Conservation (phyloP, 2,888 invertebrate genomes). For the Panorpa germanica region DNA sequence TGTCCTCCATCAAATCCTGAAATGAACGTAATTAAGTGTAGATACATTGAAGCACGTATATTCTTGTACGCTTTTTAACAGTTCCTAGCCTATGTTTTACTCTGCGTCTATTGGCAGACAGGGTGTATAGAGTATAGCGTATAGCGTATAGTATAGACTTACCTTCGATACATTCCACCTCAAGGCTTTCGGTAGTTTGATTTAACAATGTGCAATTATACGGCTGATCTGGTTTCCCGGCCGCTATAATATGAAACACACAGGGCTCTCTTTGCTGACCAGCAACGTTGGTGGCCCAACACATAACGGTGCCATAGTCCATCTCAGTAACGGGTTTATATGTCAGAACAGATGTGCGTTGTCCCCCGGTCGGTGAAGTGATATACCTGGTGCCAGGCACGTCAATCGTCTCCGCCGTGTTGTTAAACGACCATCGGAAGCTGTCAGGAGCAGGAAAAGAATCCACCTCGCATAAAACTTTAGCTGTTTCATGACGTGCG, state of each 20-base stretch:
- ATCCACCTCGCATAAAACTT: slow-evolving; percentile 67
- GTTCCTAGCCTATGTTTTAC: too few relatives aligned
- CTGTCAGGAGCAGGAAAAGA: slow-evolving; percentile 65
- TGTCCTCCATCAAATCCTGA: slow-evolving; percentile 56
- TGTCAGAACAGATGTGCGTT: slow-evolving; percentile 43
- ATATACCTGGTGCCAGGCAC: slow-evolving; percentile 49
- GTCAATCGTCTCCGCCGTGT: slow-evolving; percentile 64
- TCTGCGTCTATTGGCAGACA: too few relatives aligned
- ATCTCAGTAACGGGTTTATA: slow-evolving; percentile 58
- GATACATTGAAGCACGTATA: too few relatives aligned
- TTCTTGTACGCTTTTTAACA: too few relatives aligned
- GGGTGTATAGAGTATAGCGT: too few relatives aligned
- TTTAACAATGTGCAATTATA: slow-evolving; percentile 59
- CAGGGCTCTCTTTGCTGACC: slow-evolving; percentile 55
- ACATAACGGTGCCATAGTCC: slow-evolving; percentile 60
- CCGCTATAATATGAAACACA: slow-evolving; percentile 56
- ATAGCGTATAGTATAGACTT: slow-evolving; percentile 8
- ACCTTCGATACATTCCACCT: slow-evolving; percentile 50
- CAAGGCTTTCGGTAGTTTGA: slow-evolving; percentile 55
- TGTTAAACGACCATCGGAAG: slow-evolving; percentile 81
- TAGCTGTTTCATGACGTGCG: slow-evolving; percentile 61
- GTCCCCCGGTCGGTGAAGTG: slow-evolving; percentile 30
- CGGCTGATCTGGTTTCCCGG: slow-evolving; percentile 61
- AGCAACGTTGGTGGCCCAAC: slow-evolving; percentile 53
- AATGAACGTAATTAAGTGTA: too few relatives aligned